These are phyloP conservation scores for Euplexia lucipara DNA, from an alignment of 2,888 invertebrate species.

Conservation along the genomic window DNA sequence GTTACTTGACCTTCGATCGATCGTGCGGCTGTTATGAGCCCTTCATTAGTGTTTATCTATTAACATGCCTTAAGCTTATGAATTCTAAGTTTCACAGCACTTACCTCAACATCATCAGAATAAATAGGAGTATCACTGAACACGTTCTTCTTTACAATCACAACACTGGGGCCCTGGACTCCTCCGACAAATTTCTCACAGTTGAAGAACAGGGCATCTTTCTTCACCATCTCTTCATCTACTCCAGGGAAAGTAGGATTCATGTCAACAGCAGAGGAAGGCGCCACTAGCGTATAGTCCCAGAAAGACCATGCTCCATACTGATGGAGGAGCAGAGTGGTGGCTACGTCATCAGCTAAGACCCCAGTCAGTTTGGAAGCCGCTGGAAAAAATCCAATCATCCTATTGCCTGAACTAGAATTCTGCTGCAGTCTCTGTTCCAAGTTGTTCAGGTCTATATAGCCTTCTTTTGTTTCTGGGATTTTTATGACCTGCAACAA, in stretches of 20 bases:
- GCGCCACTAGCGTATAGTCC: conserved; percentile 97
- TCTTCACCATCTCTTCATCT: conserved; percentile 94
- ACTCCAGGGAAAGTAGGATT: conserved; percentile 94
- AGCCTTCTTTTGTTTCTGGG: conserved; percentile 94
- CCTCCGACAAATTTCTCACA: conserved; percentile 98
- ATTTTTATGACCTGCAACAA: conserved; percentile 93
- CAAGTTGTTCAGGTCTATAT: conserved; percentile 94
- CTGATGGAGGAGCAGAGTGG: conserved; percentile 95
- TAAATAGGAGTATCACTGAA: conserved; percentile 84
- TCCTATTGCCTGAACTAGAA: conserved; percentile 91
- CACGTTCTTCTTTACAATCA: conserved; percentile 89
- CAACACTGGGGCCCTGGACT: conserved; percentile 95
- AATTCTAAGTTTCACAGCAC: not conserved
- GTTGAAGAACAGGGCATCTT: conserved; percentile 97
- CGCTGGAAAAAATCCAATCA: conserved; percentile 96
- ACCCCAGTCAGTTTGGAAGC: conserved; percentile 97
- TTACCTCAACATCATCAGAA: conserved; percentile 87
- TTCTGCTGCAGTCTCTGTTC: conserved; percentile 93
- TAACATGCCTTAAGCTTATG: too few relatives aligned
- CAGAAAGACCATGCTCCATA: conserved; percentile 96
- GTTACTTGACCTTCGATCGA: too few relatives aligned
- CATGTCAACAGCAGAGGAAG: conserved; percentile 95
- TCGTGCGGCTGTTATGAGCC: too few relatives aligned
- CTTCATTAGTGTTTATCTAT: too few relatives aligned
- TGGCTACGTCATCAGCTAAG: conserved; percentile 95